These are phyloP conservation scores for Esperia sulphurella DNA, from an alignment of 2,888 invertebrate species.

Conservation along the genomic window DNA sequence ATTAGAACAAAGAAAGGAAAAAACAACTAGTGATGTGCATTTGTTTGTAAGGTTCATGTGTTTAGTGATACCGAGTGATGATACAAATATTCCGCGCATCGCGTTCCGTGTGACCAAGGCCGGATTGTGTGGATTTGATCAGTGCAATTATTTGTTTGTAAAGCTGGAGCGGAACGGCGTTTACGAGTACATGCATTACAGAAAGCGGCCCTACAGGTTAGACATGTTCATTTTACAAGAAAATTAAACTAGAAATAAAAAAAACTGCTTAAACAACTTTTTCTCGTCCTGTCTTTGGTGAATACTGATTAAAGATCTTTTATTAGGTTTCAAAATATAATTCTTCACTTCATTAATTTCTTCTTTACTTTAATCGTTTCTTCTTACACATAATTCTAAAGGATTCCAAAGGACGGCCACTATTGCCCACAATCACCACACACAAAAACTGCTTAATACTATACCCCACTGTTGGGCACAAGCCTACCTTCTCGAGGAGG, in stretches of 20 bases:
- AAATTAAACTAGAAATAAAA: not conserved
- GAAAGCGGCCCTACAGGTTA: constrained; percentile 75
- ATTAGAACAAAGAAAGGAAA: not conserved
- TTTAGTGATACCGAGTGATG: constrained; percentile 25
- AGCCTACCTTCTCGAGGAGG: no score
- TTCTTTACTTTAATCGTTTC: no score
- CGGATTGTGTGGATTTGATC: constrained; percentile 31
- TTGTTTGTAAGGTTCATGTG: constrained; percentile 3
- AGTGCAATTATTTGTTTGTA: constrained; percentile 48
- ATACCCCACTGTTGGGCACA: no score
- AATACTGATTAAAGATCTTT: no score
- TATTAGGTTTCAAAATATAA: no score
- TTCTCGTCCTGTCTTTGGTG: no score
- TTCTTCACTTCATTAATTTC: no score
- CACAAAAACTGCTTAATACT: no score
- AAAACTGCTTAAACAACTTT: no score
- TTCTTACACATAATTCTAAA: no score
- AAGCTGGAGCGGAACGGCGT: constrained; percentile 75
- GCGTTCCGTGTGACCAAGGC: constrained; percentile 35
- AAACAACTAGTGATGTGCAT: constrained; percentile 17
- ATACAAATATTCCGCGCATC: constrained; percentile 24
- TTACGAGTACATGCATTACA: constrained; percentile 70
- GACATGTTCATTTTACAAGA: constrained; percentile 14
- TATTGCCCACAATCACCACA: no score
- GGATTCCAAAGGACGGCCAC: no score